phyloP scores from a whole-genome alignment of 2,888 invertebrate species.

The Girardia tigrina region DNA sequence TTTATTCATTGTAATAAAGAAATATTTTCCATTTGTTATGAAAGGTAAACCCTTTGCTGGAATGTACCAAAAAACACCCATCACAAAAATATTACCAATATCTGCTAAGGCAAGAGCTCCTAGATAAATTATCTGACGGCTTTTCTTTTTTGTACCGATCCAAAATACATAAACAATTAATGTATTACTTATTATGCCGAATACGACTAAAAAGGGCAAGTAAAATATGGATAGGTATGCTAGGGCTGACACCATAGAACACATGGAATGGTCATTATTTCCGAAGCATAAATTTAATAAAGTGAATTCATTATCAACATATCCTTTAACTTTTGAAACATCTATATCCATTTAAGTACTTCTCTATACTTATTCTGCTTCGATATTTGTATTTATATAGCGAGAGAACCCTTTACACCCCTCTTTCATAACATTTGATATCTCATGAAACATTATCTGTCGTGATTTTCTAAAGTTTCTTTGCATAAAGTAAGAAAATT shows the following conservation, averaged over 20 bases:
- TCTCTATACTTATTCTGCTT: too few relatives aligned
- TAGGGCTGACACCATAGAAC: slow-evolving; percentile 2
- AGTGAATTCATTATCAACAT: background rate
- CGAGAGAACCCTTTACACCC: too few relatives aligned
- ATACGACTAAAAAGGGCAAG: background rate
- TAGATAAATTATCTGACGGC: background rate
- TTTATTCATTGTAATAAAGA: slow-evolving; percentile 2
- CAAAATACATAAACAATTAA: background rate
- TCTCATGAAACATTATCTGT: too few relatives aligned
- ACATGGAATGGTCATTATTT: slow-evolving; percentile 16
- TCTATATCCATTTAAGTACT: too few relatives aligned
- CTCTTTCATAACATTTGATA: too few relatives aligned
- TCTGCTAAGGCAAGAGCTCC: background rate
- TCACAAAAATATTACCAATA: slow-evolving; percentile 17
- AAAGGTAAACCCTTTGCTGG: slow-evolving; percentile 15
- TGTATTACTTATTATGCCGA: background rate
- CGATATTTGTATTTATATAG: too few relatives aligned
- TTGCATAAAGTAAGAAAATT: too few relatives aligned
- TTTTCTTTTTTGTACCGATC: background rate
- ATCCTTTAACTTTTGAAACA: background rate
- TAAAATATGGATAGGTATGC: slow-evolving; percentile 1
- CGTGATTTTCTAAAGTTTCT: too few relatives aligned
- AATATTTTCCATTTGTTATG: background rate
- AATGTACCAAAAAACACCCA: slow-evolving; percentile 7
- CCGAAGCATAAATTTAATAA: background rate